phyloP scores from a whole-genome alignment of 2,113 vertebrate genomes.

The Aleadryas rufinucha region DNA sequence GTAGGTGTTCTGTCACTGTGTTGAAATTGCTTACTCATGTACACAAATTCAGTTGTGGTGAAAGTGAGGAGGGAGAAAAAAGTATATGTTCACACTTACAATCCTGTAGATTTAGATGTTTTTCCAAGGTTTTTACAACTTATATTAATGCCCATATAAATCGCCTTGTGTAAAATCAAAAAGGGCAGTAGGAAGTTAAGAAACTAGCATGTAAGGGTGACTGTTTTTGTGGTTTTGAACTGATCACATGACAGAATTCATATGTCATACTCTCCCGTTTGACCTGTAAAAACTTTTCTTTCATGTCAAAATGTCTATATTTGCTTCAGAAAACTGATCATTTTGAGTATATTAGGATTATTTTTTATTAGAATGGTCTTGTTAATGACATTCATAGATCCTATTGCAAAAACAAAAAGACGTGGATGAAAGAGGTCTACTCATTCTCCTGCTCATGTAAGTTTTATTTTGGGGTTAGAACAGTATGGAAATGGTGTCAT shows the following conservation, averaged over 20 bases:
- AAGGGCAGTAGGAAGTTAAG: not conserved
- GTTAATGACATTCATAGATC: not conserved
- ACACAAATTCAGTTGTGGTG: not conserved
- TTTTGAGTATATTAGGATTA: not conserved
- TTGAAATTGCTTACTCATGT: not conserved
- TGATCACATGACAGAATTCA: not conserved
- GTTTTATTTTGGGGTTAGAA: not conserved
- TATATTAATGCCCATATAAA: not conserved
- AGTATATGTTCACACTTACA: not conserved
- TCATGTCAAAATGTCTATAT: not conserved
- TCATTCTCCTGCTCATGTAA: rapidly evolving
- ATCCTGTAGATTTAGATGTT: not conserved
- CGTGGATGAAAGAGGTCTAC: not conserved
- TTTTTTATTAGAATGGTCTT: not conserved
- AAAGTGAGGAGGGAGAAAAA: not conserved
- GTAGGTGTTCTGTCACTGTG: not conserved
- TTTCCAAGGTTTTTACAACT: not conserved
- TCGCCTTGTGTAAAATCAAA: not conserved
- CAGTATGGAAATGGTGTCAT: not conserved
- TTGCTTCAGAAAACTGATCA: not conserved
- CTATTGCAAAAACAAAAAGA: not conserved
- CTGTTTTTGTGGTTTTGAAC: not conserved
- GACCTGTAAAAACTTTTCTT: not conserved
- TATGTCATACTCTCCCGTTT: not conserved
- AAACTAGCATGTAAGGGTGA: not conserved